Conservation (phyloP, 2,113 vertebrate genomes). For the Barbus barbus region DNA sequence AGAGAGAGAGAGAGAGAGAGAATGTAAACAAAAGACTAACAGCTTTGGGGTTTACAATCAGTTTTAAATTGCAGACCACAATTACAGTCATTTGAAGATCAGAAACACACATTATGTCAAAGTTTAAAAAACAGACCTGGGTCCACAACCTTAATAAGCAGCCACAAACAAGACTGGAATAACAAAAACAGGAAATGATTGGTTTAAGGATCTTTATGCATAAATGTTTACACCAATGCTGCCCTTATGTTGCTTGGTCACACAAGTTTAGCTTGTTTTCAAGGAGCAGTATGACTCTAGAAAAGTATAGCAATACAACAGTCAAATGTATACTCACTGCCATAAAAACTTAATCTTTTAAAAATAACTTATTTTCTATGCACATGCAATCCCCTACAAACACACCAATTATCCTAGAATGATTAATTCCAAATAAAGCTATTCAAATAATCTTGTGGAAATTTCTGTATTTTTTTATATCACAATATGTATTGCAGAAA, state of each 20-base stretch:
- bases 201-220: neutral
- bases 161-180: neutral
- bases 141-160: neutral
- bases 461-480: neutral
- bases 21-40: neutral
- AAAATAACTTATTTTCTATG: too few species aligned
- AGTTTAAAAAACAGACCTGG: neutral
- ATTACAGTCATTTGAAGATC: neutral
- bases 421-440: too few species aligned
- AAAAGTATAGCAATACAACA: too few species aligned
- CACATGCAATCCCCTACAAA: too few species aligned
- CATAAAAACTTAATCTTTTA: too few species aligned
- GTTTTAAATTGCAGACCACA: neutral
- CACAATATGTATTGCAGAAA: neutral
- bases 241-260: too few species aligned
- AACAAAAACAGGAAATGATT: neutral
- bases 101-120: neutral
- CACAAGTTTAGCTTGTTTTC: too few species aligned
- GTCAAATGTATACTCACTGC: too few species aligned
- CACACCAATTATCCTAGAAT: too few species aligned
- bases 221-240: neutral
- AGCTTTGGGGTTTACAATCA: neutral
- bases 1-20: conserved; percentile 22
- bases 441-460: too few species aligned
- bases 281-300: too few species aligned